Conservation (phyloP, 2,797 vertebrate species). For the Dendrocincla tyrannina region DNA sequence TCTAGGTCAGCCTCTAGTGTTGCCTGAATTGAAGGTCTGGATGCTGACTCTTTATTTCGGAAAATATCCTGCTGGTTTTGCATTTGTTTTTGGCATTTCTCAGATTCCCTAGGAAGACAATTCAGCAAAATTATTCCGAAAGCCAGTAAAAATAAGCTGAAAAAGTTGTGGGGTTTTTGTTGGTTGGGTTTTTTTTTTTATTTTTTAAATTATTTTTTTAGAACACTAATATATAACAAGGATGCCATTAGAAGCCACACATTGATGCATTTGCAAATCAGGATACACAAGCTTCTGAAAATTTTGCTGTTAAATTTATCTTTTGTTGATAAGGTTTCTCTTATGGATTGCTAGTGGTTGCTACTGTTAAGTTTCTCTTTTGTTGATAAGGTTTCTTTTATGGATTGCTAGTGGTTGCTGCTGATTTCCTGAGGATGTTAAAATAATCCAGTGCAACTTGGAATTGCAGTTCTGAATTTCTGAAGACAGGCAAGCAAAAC, state of each 20-base stretch:
- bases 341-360: background rate
- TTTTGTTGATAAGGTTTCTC: background rate
- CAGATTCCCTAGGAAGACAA: conserved; percentile 22
- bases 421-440: background rate
- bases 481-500: background rate
- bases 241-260: background rate
- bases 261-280: background rate
- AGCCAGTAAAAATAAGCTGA: background rate
- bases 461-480: background rate
- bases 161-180: background rate
- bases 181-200: background rate
- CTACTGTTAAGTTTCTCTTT: background rate
- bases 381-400: background rate
- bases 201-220: background rate
- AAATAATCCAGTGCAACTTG: background rate
- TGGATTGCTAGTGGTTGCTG: background rate
- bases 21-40: background rate
- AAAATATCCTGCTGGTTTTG: background rate
- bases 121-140: background rate
- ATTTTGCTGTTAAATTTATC: background rate
- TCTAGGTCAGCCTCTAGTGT: background rate
- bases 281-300: background rate
- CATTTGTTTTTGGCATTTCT: conserved; percentile 10
- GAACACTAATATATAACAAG: background rate
- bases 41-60: background rate